Evolutionary conservation across 92 coral and sea anemone species (phyloP), one percentile per base, ranked within the genome.

Genomic region (Porites rus): DNA sequence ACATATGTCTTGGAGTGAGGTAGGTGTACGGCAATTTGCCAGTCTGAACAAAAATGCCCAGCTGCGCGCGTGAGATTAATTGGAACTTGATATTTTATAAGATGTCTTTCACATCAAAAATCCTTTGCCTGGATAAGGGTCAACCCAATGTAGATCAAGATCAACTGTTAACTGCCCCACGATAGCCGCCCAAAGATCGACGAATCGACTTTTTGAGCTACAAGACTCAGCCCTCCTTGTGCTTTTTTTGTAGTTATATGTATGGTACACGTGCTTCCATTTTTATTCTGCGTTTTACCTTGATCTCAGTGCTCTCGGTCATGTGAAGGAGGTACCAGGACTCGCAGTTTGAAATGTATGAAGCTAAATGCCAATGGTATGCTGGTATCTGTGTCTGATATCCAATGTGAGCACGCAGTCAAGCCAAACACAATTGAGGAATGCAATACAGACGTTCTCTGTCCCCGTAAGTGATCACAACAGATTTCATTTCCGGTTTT

Each of bases 1-100:
- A 53, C 86, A 91, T 1, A 73, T 75, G 19, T 71, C 92, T 1
- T 97, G 99, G 99, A 91, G 98, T 17, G 75, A 90, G 92, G 99
- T 97, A 60, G 1, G 85, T 52, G 63, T 8, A 14, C 46, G 4
- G 13, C 11, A 56, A 60, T 21, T 21, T 46, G 22, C 1, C 10
- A 68, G 6, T 22, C 46, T 46, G 25, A 46, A 10, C 59, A 38
- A 38, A 38, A 38, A 4, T 38, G 46, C 46, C 46, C 46, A 38
- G 46, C 46, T 38, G 46, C 7, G 46, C 46, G 46, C 46, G 0
- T 38, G 46, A 38, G 46, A 38, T 38, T 38, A 38, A 38, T 0
- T 38, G 46, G 5, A 38, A 38, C 46, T 38, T 38, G 46, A 38
- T 38, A 38, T 38, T 38, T 38, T 38, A 38, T 38, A 4, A 38